Percentiles rank a stretch among this genome's conserved stretches.
These are phyloP conservation scores for Dipodomys ordii DNA, from an alignment of 2,113 vertebrate genomes.

Conservation along the genomic window DNA sequence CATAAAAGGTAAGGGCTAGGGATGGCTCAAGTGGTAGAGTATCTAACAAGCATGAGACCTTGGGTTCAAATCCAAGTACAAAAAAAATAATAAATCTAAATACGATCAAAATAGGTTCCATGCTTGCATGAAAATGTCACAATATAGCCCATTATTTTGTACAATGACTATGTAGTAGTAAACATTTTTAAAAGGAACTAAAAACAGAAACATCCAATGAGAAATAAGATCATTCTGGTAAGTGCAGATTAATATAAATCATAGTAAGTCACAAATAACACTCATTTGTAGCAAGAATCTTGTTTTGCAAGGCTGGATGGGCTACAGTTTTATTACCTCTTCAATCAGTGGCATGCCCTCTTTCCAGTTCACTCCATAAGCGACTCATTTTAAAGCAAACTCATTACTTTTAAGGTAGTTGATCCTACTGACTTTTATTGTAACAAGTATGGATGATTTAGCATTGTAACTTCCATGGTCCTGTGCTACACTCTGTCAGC, in stretches of 20 bases:
- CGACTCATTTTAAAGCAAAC: not conserved
- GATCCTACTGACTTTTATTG: not conserved
- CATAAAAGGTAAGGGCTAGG: too few species aligned
- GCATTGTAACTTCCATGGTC: not conserved
- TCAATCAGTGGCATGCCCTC: not conserved
- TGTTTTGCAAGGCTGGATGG: not conserved
- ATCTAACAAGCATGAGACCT: not conserved
- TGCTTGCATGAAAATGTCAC: too few species aligned
- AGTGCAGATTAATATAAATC: not conserved
- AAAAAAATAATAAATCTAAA: not conserved
- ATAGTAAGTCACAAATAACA: not conserved
- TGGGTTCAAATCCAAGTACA: not conserved
- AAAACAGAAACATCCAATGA: not conserved
- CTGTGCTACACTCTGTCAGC: not conserved
- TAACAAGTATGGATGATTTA: not conserved
- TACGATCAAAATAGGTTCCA: too few species aligned
- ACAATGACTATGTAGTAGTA: too few species aligned
- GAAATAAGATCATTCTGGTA: conserved; percentile 8
- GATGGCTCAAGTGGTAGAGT: too few species aligned
- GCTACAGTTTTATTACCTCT: not conserved
- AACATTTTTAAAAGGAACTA: too few species aligned
- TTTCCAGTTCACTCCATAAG: too few species aligned
- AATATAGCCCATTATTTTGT: too few species aligned
- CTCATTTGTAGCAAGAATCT: not conserved
- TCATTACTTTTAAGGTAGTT: not conserved